Conservation (phyloP, 2,888 invertebrate genomes). For the Tholera decimalis region DNA sequence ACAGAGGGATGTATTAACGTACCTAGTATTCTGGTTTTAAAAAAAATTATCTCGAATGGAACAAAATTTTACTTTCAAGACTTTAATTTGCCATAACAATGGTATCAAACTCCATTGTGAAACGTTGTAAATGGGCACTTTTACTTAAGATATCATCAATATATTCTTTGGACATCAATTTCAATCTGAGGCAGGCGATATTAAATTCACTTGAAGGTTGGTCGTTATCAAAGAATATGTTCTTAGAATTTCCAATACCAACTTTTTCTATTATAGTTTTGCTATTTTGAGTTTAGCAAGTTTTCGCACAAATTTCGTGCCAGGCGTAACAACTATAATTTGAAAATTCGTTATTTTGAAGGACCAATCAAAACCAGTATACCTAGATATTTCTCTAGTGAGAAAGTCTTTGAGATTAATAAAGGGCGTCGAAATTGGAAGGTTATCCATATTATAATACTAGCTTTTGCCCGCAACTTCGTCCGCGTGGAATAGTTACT, state of each 20-base stretch:
- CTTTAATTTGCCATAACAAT: not conserved
- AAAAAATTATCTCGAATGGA: not conserved
- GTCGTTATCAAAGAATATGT: conserved; percentile 6
- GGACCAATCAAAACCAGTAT: conserved; percentile 24
- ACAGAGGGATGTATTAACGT: not conserved
- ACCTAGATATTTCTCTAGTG: conserved; percentile 16
- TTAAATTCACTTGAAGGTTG: conserved; percentile 15
- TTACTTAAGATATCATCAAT: not conserved
- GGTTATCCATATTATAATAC: conserved; percentile 37
- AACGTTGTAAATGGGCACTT: not conserved
- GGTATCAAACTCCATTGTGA: not conserved
- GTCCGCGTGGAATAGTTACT: too few relatives aligned
- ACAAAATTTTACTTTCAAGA: not conserved
- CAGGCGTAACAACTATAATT: conserved; percentile 25
- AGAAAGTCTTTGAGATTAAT: conserved; percentile 24
- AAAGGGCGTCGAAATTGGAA: conserved; percentile 28
- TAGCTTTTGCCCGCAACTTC: too few relatives aligned
- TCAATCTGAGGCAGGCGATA: conserved; percentile 8
- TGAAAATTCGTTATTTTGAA: conserved; percentile 10
- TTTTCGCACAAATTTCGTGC: conserved; percentile 25
- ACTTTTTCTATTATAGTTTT: conserved; percentile 41
- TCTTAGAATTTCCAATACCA: conserved; percentile 2
- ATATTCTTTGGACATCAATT: conserved; percentile 4
- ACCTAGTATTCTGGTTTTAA: not conserved
- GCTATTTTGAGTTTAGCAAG: conserved; percentile 24